A percentile compares a stretch with the other conserved stretches of the same genome.
Evolutionary conservation across 2,888 invertebrate genomes (phyloP).

Genomic region (Caenorhabditis sinica): DNA sequence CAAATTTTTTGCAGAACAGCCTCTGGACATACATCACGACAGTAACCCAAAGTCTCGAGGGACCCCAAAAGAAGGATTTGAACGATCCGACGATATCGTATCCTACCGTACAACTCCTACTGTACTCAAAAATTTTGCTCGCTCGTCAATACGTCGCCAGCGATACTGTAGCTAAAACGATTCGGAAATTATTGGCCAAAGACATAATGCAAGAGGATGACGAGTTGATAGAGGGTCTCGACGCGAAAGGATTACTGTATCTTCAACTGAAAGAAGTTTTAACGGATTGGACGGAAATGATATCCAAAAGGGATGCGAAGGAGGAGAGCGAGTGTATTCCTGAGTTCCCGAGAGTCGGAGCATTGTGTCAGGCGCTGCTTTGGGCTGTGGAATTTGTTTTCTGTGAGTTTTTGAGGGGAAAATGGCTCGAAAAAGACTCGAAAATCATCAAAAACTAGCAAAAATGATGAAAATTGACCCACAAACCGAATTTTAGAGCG

Average conservation of each 20-base stretch:
- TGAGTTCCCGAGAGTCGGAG: constrained; percentile 30
- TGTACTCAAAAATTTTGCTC: background rate
- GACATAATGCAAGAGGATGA: constrained; percentile 4
- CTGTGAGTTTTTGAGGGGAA: constrained; percentile 11
- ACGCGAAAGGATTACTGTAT: background rate
- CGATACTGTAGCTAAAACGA: background rate
- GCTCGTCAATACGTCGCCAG: background rate
- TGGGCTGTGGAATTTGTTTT: constrained; percentile 19
- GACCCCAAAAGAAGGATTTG: too few species aligned
- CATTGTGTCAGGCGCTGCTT: constrained; percentile 4
- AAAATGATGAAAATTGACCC: background rate
- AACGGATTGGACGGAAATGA: background rate
- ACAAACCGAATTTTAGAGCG: background rate
- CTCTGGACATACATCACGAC: too few species aligned
- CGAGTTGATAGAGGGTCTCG: background rate
- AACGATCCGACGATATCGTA: too few species aligned
- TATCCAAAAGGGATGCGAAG: background rate
- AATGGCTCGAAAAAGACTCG: background rate
- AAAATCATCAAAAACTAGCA: background rate
- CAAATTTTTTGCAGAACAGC: too few species aligned
- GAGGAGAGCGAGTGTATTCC: background rate
- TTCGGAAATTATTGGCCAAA: background rate
- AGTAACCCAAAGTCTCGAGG: too few species aligned
- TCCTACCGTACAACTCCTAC: too few species aligned
- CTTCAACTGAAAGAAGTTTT: background rate